Percentiles rank a stretch among this genome's conserved stretches.
Conservation (phyloP, 2,797 vertebrate species). For the Jordanella pulchra region DNA sequence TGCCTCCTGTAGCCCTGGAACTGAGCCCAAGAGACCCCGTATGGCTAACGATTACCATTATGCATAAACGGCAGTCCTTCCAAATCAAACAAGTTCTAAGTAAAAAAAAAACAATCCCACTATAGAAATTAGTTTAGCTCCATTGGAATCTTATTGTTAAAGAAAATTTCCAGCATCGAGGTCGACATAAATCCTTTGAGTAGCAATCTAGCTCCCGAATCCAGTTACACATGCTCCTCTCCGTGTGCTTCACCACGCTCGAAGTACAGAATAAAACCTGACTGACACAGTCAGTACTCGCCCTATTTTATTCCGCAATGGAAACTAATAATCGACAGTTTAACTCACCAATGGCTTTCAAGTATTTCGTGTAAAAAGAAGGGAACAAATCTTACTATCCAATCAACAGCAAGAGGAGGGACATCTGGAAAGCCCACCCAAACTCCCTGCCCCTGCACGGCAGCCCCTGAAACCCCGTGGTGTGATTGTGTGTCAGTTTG, state of each 20-base stretch:
- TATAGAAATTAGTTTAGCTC: slow-evolving; percentile 69
- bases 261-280: slow-evolving; percentile 41
- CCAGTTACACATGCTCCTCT: slow-evolving; percentile 52
- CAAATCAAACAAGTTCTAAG: slow-evolving; percentile 50
- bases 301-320: slow-evolving; percentile 53
- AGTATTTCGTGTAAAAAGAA: neutral
- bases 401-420: slow-evolving; percentile 58
- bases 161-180: slow-evolving; percentile 58
- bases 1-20: slow-evolving; percentile 76
- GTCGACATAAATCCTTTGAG: slow-evolving; percentile 63
- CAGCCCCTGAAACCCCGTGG: slow-evolving; percentile 90
- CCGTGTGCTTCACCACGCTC: slow-evolving; percentile 45
- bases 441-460: slow-evolving; percentile 85
- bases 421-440: slow-evolving; percentile 58
- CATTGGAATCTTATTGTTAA: slow-evolving; percentile 65
- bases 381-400: slow-evolving; percentile 54
- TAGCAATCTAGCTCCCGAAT: slow-evolving; percentile 55
- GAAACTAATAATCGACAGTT: slow-evolving; percentile 21
- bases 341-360: slow-evolving; percentile 50
- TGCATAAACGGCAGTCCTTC: slow-evolving; percentile 58
- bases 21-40: slow-evolving; percentile 80
- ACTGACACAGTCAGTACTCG: slow-evolving; percentile 52
- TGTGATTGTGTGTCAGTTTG: slow-evolving; percentile 93
- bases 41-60: slow-evolving; percentile 67
- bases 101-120: slow-evolving; percentile 61